Conservation (phyloP, 64 coral and sea anemone species). For the Stichodactyla helianthus region DNA sequence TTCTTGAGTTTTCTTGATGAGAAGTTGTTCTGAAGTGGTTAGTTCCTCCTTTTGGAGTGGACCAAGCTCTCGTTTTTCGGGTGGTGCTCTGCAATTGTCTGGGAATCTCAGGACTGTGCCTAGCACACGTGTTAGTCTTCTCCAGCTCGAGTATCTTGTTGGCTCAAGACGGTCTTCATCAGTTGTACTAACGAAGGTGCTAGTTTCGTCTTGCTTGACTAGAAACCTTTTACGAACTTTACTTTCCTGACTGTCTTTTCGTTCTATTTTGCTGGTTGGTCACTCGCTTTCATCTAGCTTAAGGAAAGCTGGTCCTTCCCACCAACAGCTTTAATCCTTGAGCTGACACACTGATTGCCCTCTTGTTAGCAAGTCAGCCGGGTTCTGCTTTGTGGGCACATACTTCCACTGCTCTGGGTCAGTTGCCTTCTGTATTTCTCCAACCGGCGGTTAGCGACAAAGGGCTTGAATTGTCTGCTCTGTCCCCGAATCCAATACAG, state of each 20-base stretch:
- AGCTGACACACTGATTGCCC: slow-evolving; percentile 9
- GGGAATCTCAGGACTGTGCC: slow-evolving; percentile 19
- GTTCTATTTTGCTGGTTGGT: slow-evolving; percentile 5
- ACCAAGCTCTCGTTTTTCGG: neutral
- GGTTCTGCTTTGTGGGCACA: slow-evolving; percentile 11
- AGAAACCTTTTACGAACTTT: slow-evolving; percentile 11
- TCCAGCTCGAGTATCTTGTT: slow-evolving; percentile 40
- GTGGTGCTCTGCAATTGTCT: neutral
- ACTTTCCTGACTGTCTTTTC: neutral
- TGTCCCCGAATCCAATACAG: slow-evolving; percentile 24
- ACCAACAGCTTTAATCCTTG: neutral
- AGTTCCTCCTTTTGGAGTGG: slow-evolving; percentile 16
- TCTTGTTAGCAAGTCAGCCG: slow-evolving; percentile 34
- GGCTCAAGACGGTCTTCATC: neutral
- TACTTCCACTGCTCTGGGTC: slow-evolving; percentile 31
- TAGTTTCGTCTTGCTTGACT: neutral
- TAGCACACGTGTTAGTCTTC: slow-evolving; percentile 17
- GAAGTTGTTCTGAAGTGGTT: neutral
- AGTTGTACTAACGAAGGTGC: neutral
- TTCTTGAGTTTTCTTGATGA: slow-evolving; percentile 21
- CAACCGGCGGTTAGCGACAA: slow-evolving; percentile 30
- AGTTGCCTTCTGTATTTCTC: slow-evolving; percentile 38
- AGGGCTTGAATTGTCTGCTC: slow-evolving; percentile 27
- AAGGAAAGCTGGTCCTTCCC: slow-evolving; percentile 30
- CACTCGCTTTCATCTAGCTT: neutral